Percentiles rank a stretch among this genome's conserved stretches.
phyloP scores from a whole-genome alignment of 2,797 vertebrate species.

The Gephyroberyx darwinii region DNA sequence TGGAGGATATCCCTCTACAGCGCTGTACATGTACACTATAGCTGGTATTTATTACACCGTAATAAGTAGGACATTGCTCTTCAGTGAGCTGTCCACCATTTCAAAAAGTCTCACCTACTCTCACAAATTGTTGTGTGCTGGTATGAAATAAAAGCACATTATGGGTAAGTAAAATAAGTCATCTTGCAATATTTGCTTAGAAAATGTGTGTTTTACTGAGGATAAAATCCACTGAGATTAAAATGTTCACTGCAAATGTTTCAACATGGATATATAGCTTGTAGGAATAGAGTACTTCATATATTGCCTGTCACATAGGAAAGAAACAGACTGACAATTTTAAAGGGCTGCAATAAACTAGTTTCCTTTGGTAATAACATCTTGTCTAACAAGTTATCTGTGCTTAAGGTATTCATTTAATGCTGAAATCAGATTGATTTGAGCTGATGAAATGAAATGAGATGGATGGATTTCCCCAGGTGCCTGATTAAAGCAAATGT shows the following conservation, averaged over 20 bases:
- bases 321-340: slow-evolving; percentile 23
- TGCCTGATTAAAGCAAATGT: slow-evolving; percentile 70
- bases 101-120: slow-evolving; percentile 6
- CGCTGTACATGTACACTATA: background rate
- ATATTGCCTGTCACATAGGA: background rate
- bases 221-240: too few relatives aligned
- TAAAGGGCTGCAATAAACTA: slow-evolving; percentile 43
- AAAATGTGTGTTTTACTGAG: too few relatives aligned
- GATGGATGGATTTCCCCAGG: slow-evolving; percentile 67
- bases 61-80: background rate
- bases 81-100: background rate
- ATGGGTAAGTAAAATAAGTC: background rate
- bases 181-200: background rate
- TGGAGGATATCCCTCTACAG: background rate
- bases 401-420: slow-evolving; percentile 60
- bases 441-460: slow-evolving; percentile 67
- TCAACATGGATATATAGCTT: background rate
- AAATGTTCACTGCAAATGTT: too few relatives aligned
- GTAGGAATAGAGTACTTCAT: background rate
- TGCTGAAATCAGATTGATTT: slow-evolving; percentile 64
- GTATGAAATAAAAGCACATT: slow-evolving; percentile 11
- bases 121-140: background rate
- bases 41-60: slow-evolving; percentile 16
- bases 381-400: slow-evolving; percentile 43
- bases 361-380: slow-evolving; percentile 56